These are phyloP conservation scores for Rhagonycha lutea DNA, from an alignment of 2,888 invertebrate species.

Conservation along the genomic window DNA sequence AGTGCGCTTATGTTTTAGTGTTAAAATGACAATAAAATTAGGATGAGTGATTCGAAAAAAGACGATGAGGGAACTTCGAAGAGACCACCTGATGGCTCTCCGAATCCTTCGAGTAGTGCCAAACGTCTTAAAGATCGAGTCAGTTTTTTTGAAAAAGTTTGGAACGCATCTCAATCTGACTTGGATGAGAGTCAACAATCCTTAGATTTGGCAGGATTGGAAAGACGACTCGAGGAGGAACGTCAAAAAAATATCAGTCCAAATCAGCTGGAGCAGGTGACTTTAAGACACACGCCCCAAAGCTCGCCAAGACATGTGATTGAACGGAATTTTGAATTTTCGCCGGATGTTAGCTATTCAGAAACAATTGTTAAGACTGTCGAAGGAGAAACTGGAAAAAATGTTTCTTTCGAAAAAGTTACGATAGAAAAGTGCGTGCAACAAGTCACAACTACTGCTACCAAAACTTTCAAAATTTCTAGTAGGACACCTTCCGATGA, in stretches of 20 bases:
- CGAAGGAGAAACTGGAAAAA: conserved; percentile 69
- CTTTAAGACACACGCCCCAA: conserved; percentile 62
- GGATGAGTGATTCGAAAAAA: conserved; percentile 37
- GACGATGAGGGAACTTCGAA: conserved; percentile 45
- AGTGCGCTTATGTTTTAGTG: conserved; percentile 20
- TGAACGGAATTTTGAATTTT: conserved; percentile 39
- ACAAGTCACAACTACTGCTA: conserved; percentile 56
- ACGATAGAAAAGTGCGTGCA: conserved; percentile 67
- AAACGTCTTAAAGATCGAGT: conserved; percentile 72
- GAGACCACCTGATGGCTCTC: conserved; percentile 42
- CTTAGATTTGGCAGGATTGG: conserved; percentile 39
- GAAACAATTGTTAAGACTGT: conserved; percentile 59
- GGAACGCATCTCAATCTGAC: conserved; percentile 59
- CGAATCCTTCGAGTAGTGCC: conserved; percentile 47
- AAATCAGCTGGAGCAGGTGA: conserved; percentile 63
- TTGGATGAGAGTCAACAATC: conserved; percentile 8
- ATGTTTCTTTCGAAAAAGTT: conserved; percentile 74
- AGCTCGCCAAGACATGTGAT: conserved; percentile 41
- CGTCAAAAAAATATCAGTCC: conserved; percentile 40
- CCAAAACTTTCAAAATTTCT: conserved; percentile 40
- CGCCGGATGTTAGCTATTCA: conserved; percentile 53
- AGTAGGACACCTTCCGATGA: conserved; percentile 62
- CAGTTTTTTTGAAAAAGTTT: conserved; percentile 79
- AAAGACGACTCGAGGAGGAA: conserved; percentile 42
- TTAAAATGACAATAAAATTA: conserved; percentile 16